Conservation (phyloP, 2,888 invertebrate genomes). For the Drosophila percnosoma region DNA sequence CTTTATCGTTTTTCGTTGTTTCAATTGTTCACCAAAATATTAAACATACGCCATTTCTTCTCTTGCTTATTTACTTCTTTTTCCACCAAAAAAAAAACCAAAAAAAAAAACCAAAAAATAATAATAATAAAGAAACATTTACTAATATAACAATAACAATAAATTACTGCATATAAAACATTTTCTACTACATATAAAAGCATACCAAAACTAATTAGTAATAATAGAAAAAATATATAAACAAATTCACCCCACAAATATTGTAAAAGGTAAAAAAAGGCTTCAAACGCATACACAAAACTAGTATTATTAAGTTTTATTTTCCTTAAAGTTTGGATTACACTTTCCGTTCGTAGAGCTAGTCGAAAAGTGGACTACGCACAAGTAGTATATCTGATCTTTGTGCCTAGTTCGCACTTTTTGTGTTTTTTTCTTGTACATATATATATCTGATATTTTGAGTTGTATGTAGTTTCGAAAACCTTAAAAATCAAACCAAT, state of each 20-base stretch:
- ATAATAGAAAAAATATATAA: conserved; percentile 23
- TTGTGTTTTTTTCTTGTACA: conserved; percentile 10
- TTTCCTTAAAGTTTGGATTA: conserved; percentile 11
- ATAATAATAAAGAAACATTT: conserved; percentile 31
- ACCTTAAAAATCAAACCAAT: conserved; percentile 43
- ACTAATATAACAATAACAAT: conserved; percentile 51
- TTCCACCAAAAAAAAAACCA: conserved; percentile 57
- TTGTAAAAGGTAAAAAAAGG: conserved; percentile 79
- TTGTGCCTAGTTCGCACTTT: conserved; percentile 34
- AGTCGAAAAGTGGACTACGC: conserved; percentile 27
- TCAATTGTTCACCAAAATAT: conserved; percentile 78
- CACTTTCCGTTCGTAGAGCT: conserved; percentile 30
- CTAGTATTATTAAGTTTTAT: conserved; percentile 42
- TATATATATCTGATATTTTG: conserved; percentile 22
- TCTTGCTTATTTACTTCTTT: conserved; percentile 81
- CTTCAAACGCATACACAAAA: conserved; percentile 74
- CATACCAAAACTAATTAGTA: conserved; percentile 54
- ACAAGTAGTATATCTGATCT: conserved; percentile 10
- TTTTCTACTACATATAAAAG: conserved; percentile 48
- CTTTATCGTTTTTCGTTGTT: conserved; percentile 70
- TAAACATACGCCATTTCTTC: conserved; percentile 81
- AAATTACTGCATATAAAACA: conserved; percentile 51
- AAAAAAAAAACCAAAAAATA: not conserved
- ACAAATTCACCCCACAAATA: conserved; percentile 71
- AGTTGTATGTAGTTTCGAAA: conserved; percentile 44